A percentile compares a stretch with the other conserved stretches of the same genome.
phyloP scores from a whole-genome alignment of 53 echinoderm and acorn worm species.

The Holothuria scabra region DNA sequence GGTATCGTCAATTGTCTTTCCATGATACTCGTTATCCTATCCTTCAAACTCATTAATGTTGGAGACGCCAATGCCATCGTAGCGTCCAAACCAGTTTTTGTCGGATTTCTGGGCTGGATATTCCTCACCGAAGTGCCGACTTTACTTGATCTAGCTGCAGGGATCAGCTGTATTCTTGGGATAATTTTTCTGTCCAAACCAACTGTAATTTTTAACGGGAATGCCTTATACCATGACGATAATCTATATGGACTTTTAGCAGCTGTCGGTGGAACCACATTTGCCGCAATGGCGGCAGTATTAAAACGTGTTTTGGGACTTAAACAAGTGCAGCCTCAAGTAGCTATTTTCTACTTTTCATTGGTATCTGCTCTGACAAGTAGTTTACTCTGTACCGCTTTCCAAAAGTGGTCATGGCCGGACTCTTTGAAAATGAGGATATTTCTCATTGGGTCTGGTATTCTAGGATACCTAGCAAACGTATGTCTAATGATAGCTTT shows the following conservation, averaged over 20 bases:
- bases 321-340: conserved; percentile 28
- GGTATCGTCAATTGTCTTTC: conserved; percentile 38
- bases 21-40: conserved; percentile 32
- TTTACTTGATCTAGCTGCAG: conserved; percentile 17
- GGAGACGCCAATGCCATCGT: conserved; percentile 47
- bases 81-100: conserved; percentile 39
- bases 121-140: conserved; percentile 28
- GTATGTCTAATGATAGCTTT: conserved; percentile 25
- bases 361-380: conserved; percentile 35
- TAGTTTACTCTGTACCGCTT: conserved; percentile 16
- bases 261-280: conserved; percentile 9
- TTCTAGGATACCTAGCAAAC: conserved; percentile 32
- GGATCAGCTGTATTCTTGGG: conserved; percentile 9
- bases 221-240: conserved; percentile 34
- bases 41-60: conserved; percentile 36
- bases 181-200: conserved; percentile 40
- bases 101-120: conserved; percentile 42
- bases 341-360: conserved; percentile 42
- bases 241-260: conserved; percentile 34
- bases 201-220: conserved; percentile 18
- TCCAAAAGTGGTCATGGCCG: conserved; percentile 21
- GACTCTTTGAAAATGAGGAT: conserved; percentile 26
- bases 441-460: conserved; percentile 25
- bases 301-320: conserved; percentile 34
- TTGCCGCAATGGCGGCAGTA: conserved; percentile 27